These are phyloP conservation scores for Hirtodrosophila alboralis DNA, from an alignment of 2,888 invertebrate species.

Conservation along the genomic window DNA sequence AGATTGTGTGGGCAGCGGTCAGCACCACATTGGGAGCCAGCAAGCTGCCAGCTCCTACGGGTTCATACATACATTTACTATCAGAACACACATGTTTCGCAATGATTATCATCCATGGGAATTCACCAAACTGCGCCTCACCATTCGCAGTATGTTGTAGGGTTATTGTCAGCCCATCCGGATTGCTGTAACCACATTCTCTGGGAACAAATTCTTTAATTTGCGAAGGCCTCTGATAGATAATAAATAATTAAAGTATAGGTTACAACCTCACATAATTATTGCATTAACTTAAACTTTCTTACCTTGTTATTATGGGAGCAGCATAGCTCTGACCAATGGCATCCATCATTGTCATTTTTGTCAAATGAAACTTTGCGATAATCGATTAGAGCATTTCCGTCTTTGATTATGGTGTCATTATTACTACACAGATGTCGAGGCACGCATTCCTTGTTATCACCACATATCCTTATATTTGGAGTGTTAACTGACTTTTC, in stretches of 20 bases:
- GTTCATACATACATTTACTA: neutral
- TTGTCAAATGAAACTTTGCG: neutral
- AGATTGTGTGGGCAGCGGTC: conserved; percentile 91
- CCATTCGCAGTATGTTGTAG: accelerated
- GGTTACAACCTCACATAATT: too few species aligned
- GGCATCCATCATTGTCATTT: neutral
- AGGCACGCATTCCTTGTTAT: neutral
- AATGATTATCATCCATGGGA: conserved; percentile 42
- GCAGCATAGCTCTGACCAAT: neutral
- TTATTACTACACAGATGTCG: neutral
- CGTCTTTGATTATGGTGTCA: neutral
- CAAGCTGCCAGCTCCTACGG: conserved; percentile 74
- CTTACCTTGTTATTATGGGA: neutral
- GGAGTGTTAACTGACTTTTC: neutral
- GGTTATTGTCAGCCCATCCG: conserved; percentile 1
- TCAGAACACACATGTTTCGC: neutral
- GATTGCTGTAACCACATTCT: neutral
- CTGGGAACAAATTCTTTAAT: too few species aligned
- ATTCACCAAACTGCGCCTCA: conserved; percentile 35
- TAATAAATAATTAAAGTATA: too few species aligned
- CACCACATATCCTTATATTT: neutral
- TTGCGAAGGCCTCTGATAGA: neutral
- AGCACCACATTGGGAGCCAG: conserved; percentile 86
- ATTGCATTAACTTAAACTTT: neutral
- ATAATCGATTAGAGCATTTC: neutral